Evolutionary conservation across 2,888 invertebrate species (phyloP), one percentile per base, ranked within the genome.

Genomic region (Imbricaverruca yamaguchii): DNA sequence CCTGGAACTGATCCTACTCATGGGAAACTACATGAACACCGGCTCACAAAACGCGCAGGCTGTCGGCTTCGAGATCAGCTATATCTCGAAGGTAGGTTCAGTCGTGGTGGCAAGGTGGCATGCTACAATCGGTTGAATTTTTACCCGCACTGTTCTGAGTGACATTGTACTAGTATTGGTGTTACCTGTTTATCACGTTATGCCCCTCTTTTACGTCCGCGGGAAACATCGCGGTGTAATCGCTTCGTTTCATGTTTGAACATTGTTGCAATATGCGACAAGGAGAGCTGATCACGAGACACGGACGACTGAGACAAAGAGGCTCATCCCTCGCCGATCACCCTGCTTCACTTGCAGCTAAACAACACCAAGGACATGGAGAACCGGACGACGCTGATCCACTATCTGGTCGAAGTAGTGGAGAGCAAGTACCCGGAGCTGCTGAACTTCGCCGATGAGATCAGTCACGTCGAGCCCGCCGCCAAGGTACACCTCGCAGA

Each of bases 11-110:
- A 91, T 98, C 83, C 89, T 99, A 0, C 87, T 97, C 18, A 89
- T 98, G 53, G 98, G 98, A 8, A 99, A 99, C 88, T 97, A 95
- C 86, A 95, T 99, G 94, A 98, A 98, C 87, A 92, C 95, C 0
- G 97, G 97, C 0, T 95, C 96, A 12, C 93, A 93, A 85, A 97
- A 97, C 86, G 97, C 94, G 1, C 94, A 94, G 84, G 96, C 97
- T 0, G 94, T 94, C 85, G 99, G 97, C 0, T 99, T 98, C 87
- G 98, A 99, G 88, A 95, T 99, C 85, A 96, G 93, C 86, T 98
- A 94, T 86, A 90, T 99, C 15, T 94, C 97, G 0, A 98, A 98
- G 91, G 94, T 95, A 59, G 15, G 59, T 39, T 39, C 39, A 39
- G 39, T 39, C 39, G 39, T 39, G 39, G 39, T 39, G 2, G 1